Conservation (phyloP, 2,113 vertebrate genomes). For the Myanophis thanlyinensis region DNA sequence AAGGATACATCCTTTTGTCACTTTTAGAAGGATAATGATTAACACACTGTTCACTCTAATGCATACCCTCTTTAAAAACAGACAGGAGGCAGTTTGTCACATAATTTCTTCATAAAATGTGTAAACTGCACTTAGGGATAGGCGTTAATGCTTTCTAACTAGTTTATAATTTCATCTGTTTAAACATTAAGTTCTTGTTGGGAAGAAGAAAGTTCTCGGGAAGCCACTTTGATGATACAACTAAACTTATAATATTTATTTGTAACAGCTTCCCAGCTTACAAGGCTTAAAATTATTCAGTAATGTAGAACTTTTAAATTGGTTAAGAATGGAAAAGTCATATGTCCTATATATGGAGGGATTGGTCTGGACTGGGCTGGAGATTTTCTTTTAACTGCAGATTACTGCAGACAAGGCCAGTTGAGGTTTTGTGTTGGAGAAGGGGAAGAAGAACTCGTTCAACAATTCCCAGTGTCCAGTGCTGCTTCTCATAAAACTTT, state of each 20-base stretch:
- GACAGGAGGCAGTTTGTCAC: slow-evolving; percentile 9
- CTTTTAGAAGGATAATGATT: slow-evolving; percentile 44
- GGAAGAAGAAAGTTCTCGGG: slow-evolving; percentile 24
- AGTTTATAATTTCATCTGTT: slow-evolving; percentile 32
- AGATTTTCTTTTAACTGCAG: not conserved
- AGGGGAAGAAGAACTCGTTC: not conserved
- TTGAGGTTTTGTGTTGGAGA: not conserved
- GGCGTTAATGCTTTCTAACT: slow-evolving; percentile 44
- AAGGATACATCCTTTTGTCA: slow-evolving; percentile 22
- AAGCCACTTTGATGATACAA: not conserved
- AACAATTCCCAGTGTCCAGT: not conserved
- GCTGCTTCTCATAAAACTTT: not conserved
- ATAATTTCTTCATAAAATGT: slow-evolving; percentile 13
- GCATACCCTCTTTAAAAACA: not conserved
- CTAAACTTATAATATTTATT: not conserved
- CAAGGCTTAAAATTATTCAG: not conserved
- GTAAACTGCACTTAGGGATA: slow-evolving; percentile 30
- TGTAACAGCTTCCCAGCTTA: fast-evolving
- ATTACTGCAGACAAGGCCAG: not conserved
- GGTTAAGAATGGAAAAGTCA: not conserved
- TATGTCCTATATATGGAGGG: not conserved
- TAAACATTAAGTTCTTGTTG: slow-evolving; percentile 50
- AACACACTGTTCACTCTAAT: slow-evolving; percentile 55
- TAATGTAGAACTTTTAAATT: not conserved
- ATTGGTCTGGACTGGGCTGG: not conserved